phyloP scores from a whole-genome alignment of 2,888 invertebrate species.

The Tetragnatha montana region DNA sequence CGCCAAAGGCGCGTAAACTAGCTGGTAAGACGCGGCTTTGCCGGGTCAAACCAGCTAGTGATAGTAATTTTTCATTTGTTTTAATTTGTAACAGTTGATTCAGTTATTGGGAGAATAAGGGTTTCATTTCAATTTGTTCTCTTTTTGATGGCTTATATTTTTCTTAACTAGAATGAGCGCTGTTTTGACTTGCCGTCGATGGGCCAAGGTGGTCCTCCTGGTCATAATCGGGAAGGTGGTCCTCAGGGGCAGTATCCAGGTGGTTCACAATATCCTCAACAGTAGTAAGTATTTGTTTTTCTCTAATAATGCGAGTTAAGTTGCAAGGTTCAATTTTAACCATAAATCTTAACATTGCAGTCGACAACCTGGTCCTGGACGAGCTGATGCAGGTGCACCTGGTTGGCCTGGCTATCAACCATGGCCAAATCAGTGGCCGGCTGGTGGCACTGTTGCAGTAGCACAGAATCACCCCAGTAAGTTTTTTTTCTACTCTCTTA shows the following conservation, averaged over 20 bases:
- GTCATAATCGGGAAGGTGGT: conserved; percentile 51
- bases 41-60: no score
- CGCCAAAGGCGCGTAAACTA: no score
- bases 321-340: not conserved
- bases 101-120: not conserved
- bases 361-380: conserved; percentile 74
- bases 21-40: no score
- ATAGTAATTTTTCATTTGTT: not conserved
- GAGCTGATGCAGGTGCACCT: conserved; percentile 74
- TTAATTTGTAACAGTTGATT: not conserved
- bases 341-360: conserved; percentile 3
- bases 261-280: conserved; percentile 65
- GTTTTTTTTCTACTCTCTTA: conserved; percentile 52
- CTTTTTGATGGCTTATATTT: not conserved
- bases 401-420: conserved; percentile 77
- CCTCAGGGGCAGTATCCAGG: conserved; percentile 64
- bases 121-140: not conserved
- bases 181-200: conserved; percentile 33
- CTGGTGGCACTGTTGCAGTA: conserved; percentile 56
- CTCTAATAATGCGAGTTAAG: no score
- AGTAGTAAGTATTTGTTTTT: conserved; percentile 38
- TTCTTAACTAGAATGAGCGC: not conserved
- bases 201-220: conserved; percentile 67
- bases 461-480: conserved; percentile 77
- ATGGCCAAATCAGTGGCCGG: conserved; percentile 78